Conservation (phyloP, 2,888 invertebrate genomes). For the Aspidiotus rigidus region DNA sequence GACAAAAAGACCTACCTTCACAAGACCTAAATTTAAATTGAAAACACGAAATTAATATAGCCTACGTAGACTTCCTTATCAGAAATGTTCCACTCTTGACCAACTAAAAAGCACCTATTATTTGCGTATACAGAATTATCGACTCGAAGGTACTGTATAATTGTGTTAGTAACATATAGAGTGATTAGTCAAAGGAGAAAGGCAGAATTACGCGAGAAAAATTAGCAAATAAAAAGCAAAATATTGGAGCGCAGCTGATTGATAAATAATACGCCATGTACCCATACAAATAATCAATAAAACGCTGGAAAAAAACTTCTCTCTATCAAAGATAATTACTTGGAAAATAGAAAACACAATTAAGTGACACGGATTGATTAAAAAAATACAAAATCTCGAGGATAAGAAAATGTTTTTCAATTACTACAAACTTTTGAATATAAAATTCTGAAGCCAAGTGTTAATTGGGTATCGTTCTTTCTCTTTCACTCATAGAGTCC, state of each 20-base stretch:
- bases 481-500: conserved; percentile 21
- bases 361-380: conserved; percentile 15
- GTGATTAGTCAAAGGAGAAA: neutral
- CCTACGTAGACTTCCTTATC: neutral
- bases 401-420: neutral
- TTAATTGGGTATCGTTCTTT: conserved; percentile 28
- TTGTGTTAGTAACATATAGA: neutral
- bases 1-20: no score
- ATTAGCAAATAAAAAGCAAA: conserved; percentile 24
- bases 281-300: conserved; percentile 24
- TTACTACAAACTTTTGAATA: neutral
- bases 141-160: neutral
- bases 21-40: neutral
- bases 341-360: conserved; percentile 27
- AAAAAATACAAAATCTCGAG: conserved; percentile 22
- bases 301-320: conserved; percentile 1
- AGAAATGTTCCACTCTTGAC: neutral
- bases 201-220: neutral
- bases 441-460: conserved; percentile 27
- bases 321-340: conserved; percentile 19
- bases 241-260: conserved; percentile 27
- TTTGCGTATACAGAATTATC: neutral
- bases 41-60: neutral
- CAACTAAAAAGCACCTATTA: neutral
- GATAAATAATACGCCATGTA: conserved; percentile 31